phyloP scores from a whole-genome alignment of 2,797 vertebrate species.

The Pelobates cultripes region DNA sequence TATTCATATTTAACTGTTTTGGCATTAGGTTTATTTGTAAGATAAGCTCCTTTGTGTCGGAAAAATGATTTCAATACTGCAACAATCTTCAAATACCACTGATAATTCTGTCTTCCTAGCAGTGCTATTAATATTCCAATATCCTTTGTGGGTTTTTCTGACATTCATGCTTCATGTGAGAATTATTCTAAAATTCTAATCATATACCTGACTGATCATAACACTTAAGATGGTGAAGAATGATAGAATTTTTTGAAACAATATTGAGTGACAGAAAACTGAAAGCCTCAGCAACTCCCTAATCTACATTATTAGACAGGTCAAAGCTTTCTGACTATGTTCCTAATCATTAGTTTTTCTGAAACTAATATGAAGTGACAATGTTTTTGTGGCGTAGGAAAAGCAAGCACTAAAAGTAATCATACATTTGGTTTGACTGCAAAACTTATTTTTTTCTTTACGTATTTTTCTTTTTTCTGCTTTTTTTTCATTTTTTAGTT shows the following conservation, averaged over 20 bases:
- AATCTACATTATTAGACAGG: constrained; percentile 45
- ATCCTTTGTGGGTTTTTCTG: constrained; percentile 47
- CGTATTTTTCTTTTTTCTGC: no score
- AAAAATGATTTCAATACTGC: constrained; percentile 13
- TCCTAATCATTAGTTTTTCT: constrained; percentile 50
- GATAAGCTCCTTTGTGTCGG: background rate
- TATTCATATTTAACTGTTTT: constrained; percentile 5
- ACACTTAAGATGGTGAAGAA: constrained; percentile 46
- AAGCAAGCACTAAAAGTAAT: constrained; percentile 33
- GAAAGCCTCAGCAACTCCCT: constrained; percentile 52
- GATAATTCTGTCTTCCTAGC: constrained; percentile 29
- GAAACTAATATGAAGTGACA: constrained; percentile 53
- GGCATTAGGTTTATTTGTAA: background rate
- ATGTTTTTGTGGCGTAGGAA: constrained; percentile 3
- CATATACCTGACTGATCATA: constrained; percentile 55
- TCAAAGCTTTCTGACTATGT: constrained; percentile 44
- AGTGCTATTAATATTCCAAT: constrained; percentile 51
- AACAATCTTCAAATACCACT: constrained; percentile 30
- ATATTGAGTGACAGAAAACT: constrained; percentile 57
- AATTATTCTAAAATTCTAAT: constrained; percentile 55
- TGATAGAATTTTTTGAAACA: constrained; percentile 49
- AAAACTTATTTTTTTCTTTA: no score
- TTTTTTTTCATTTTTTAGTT: no score
- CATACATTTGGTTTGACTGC: background rate
- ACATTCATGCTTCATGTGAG: constrained; percentile 54